Conservation (phyloP, 2,113 vertebrate genomes). For the Scolopax mira region DNA sequence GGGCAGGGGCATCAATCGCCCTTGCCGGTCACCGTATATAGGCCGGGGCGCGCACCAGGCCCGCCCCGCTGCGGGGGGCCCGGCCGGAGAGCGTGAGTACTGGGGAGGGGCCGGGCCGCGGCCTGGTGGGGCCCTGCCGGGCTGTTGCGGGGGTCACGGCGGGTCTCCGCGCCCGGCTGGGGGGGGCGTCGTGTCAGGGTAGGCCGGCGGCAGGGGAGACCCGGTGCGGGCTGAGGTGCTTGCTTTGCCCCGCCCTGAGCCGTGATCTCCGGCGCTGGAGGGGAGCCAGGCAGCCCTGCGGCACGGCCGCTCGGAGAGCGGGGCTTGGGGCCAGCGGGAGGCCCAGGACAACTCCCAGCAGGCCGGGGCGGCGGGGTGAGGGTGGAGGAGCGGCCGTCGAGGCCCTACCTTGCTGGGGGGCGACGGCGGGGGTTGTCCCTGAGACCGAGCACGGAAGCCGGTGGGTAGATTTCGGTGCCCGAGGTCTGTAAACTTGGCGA, state of each 20-base stretch:
- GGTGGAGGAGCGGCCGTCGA: not conserved
- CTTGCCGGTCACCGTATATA: not conserved
- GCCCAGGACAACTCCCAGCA: not conserved
- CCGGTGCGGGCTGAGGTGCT: not conserved
- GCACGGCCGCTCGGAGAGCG: not conserved
- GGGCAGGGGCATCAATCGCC: fast-evolving
- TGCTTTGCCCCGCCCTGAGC: not conserved
- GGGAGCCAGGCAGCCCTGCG: not conserved
- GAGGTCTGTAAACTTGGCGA: fast-evolving
- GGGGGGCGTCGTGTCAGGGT: not conserved
- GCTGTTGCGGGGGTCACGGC: no score
- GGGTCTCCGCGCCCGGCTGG: not conserved
- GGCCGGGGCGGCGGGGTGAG: no score
- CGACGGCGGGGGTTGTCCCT: not conserved
- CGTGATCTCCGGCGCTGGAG: no score
- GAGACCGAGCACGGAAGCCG: not conserved
- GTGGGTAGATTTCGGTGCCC: not conserved
- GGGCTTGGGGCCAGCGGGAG: not conserved
- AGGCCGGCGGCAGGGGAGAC: no score
- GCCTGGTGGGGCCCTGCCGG: not conserved
- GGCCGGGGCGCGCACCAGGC: not conserved
- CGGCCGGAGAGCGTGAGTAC: not conserved
- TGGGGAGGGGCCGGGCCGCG: not conserved
- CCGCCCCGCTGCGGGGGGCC: fast-evolving
- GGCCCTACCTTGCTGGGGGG: not conserved